Evolutionary conservation across 2,113 vertebrate species (phyloP), one percentile per base, ranked within the genome.

Genomic region (Apeltes quadracus): DNA sequence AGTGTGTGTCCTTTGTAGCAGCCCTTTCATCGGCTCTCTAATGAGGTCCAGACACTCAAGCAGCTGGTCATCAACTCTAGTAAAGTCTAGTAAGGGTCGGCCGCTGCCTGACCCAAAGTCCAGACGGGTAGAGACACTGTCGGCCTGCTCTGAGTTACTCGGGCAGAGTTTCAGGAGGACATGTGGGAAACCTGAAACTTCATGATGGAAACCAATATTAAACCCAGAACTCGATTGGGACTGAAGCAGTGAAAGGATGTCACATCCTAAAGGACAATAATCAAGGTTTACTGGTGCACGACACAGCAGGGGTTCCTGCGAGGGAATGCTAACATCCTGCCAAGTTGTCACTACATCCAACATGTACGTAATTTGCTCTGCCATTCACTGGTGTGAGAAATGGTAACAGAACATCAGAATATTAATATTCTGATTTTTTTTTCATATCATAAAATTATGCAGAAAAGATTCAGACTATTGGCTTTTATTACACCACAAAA

Each of bases 1-100:
- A 29, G 50, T 29, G 64, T 64, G 62, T 22, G 39, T 61, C 75
- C 44, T 72, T 32, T 72, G 79, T 48, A 36, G 79, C 53, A 57
- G 53, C 57, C 46, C 76, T 71, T 68, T 84, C 76, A 61, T 63
- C 46, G 7, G 14, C 65, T 71, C 63, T 54, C 43, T 84, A 79
- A 84, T 83, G 75, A 88, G 72, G 66, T 76, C 61, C 82, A 87
- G 82, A 83, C 50, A 34, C 72, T 76, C 23, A 2, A 53, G 61
- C 85, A 89, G 77, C 88, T 87, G 85, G 81, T 62, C 56, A 86
- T 72, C 69, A 44, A 20, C 61, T 72, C 81, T n/a, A n/a, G n/a
- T n/a, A n/a, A n/a, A 50, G 66, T 50, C 61, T 62, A 34, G 53
- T 72, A 55, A 78, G 41, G n/a, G 36, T 32, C 22, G 16, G 69